These are phyloP conservation scores for fruit fly (Drosophila melanogaster) DNA, from an alignment of 1,140 invertebrate species.

Conservation along the genomic window Release_6_plus_ISO1_MT NC_004354.4:5799501-5800000, in stretches of 20 bases:
- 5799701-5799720: slow-evolving; percentile 5
- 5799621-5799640: neutral
- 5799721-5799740: neutral
- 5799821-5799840: slow-evolving; percentile 75
- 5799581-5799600: slow-evolving; percentile 38
- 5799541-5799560: too few relatives aligned
- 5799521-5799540: too few relatives aligned
- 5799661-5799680: neutral
- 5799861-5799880: slow-evolving; percentile 45
- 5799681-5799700: slow-evolving; percentile 41
- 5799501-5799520: too few relatives aligned
- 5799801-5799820: slow-evolving; percentile 79
- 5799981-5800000: slow-evolving; percentile 47
- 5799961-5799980: slow-evolving; percentile 77
- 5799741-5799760: neutral
- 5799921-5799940: neutral
- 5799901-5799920: neutral
- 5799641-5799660: neutral
- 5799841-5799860: slow-evolving; percentile 62
- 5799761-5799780: neutral
- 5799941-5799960: slow-evolving; percentile 47
- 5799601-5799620: slow-evolving; percentile 18
- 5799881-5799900: neutral
- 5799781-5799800: slow-evolving; percentile 59
- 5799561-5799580: neutral